A percentile compares a stretch with the other conserved stretches of the same genome.
Conservation (phyloP, 2,888 invertebrate genomes). For the Resseliella maxima region DNA sequence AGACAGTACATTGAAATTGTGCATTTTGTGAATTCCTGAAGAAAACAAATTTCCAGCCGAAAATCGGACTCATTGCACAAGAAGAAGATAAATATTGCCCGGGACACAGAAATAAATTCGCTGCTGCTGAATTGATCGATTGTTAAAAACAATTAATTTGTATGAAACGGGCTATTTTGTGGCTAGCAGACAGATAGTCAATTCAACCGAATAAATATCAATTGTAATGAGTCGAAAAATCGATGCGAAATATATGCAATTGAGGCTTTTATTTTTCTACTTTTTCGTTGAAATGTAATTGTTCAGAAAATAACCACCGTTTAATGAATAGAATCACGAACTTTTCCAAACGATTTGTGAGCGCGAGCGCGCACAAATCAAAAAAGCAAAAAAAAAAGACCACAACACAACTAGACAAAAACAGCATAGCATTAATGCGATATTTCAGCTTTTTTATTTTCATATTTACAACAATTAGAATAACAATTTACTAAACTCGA, state of each 20-base stretch:
- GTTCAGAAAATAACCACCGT: slow-evolving; percentile 36
- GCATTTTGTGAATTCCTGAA: slow-evolving; percentile 24
- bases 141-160: too few species aligned
- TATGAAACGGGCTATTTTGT: too few species aligned
- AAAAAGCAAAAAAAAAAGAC: background rate
- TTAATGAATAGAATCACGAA: slow-evolving; percentile 53
- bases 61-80: background rate
- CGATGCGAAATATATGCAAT: background rate
- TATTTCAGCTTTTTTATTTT: background rate
- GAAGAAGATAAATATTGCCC: too few species aligned
- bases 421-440: background rate
- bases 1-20: slow-evolving; percentile 2
- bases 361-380: background rate
- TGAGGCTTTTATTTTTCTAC: background rate
- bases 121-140: too few species aligned
- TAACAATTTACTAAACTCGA: slow-evolving; percentile 38
- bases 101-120: too few species aligned
- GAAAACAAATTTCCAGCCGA: background rate
- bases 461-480: slow-evolving; percentile 33
- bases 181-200: too few species aligned
- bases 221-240: slow-evolving; percentile 6
- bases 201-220: too few species aligned
- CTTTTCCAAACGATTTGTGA: too few species aligned
- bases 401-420: background rate
- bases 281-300: too few species aligned